Percentiles rank a stretch among this genome's conserved stretches.
These are phyloP conservation scores for Reticulitermes speratus DNA, from an alignment of 1,140 invertebrate species.

Conservation along the genomic window DNA sequence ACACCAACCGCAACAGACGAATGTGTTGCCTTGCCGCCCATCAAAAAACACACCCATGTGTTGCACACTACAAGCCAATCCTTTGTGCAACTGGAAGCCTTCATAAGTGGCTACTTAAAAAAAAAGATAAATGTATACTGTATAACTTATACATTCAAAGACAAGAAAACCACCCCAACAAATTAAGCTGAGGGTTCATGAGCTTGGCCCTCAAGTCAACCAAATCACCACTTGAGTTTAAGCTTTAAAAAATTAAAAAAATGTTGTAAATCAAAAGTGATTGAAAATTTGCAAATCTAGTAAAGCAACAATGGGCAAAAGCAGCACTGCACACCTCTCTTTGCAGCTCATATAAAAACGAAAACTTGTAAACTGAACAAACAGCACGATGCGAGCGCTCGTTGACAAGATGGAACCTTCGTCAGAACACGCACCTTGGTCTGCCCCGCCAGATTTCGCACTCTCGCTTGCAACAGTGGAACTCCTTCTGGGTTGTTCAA, in stretches of 20 bases:
- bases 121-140: no score
- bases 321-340: constrained; percentile 28
- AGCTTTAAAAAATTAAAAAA: constrained; percentile 10
- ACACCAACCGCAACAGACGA: constrained; percentile 8
- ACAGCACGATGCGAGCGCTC: not conserved
- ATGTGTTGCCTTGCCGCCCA: constrained; percentile 23
- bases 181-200: constrained; percentile 12
- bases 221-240: constrained; percentile 24
- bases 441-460: constrained; percentile 14
- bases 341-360: constrained; percentile 21
- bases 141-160: not conserved
- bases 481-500: constrained; percentile 25
- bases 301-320: constrained; percentile 21
- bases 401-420: not conserved
- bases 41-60: constrained; percentile 17
- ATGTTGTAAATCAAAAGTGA: not conserved
- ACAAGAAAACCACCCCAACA: constrained; percentile 16
- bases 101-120: not conserved
- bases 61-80: constrained; percentile 24
- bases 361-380: constrained; percentile 7
- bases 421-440: constrained; percentile 22
- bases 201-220: constrained; percentile 7
- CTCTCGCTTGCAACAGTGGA: constrained; percentile 23
- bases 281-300: not conserved
- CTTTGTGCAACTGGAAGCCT: not conserved